These are phyloP conservation scores for Ichneumoninae sp. DNA, from an alignment of 2,888 invertebrate species.

Conservation along the genomic window DNA sequence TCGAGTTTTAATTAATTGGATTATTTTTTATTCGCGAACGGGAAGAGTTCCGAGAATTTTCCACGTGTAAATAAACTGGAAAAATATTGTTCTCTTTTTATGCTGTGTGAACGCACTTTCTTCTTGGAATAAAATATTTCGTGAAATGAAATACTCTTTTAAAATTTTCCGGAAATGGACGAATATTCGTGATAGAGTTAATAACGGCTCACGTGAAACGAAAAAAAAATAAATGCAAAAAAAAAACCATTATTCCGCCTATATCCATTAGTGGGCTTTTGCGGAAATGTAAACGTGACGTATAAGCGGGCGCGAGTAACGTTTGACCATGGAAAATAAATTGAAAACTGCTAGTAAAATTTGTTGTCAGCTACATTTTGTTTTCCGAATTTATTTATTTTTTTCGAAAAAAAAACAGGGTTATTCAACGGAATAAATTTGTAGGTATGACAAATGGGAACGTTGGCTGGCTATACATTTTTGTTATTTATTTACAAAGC, in stretches of 20 bases:
- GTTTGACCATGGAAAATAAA: background rate
- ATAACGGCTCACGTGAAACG: background rate
- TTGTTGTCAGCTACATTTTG: background rate
- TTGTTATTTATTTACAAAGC: background rate
- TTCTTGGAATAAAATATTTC: background rate
- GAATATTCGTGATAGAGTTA: background rate
- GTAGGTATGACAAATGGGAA: too few species aligned
- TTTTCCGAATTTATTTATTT: background rate
- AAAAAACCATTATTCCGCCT: background rate
- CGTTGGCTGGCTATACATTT: too few species aligned
- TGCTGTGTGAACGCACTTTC: background rate
- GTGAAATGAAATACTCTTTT: background rate
- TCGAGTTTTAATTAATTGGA: slow-evolving; percentile 1
- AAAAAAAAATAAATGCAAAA: background rate
- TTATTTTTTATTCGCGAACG: background rate
- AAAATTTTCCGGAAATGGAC: background rate
- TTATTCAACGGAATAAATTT: too few species aligned
- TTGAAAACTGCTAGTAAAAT: background rate
- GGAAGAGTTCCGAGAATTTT: background rate
- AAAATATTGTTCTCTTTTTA: background rate
- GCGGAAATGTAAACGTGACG: background rate
- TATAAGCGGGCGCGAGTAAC: background rate
- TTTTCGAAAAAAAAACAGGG: background rate
- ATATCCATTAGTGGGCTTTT: background rate
- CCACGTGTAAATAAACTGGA: background rate